phyloP scores from a whole-genome alignment of 2,888 invertebrate species.

The Lagria hirta region DNA sequence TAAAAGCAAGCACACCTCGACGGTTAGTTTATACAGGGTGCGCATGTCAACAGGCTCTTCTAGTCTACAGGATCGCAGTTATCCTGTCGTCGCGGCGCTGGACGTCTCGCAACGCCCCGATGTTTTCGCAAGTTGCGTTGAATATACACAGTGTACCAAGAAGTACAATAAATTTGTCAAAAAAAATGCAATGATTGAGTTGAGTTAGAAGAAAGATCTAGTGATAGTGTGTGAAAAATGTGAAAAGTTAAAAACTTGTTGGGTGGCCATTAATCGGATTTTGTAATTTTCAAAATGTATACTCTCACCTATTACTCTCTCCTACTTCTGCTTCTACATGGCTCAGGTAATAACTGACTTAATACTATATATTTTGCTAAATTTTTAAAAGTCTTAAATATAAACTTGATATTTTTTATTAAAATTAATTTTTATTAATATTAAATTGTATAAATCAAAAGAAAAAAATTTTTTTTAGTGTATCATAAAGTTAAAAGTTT shows the following conservation, averaged over 20 bases:
- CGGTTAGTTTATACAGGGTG: slow-evolving; percentile 32
- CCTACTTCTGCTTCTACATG: slow-evolving; percentile 30
- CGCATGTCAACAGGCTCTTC: slow-evolving; percentile 36
- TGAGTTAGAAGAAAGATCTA: slow-evolving; percentile 1
- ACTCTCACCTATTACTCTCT: slow-evolving; percentile 30
- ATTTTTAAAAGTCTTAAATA: too few relatives aligned
- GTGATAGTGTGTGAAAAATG: slow-evolving; percentile 28
- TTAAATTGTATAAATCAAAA: too few relatives aligned
- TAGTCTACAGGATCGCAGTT: slow-evolving; percentile 36
- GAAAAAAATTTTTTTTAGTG: too few relatives aligned
- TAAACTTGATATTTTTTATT: too few relatives aligned
- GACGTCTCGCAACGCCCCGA: slow-evolving; percentile 31
- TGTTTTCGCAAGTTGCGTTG: slow-evolving; percentile 7
- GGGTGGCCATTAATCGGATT: slow-evolving; percentile 13
- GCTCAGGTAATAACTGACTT: slow-evolving; percentile 38
- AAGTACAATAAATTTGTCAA: slow-evolving; percentile 1
- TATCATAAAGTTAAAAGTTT: too few relatives aligned
- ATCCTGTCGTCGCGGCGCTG: slow-evolving; percentile 36
- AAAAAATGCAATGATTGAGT: slow-evolving; percentile 1
- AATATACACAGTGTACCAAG: slow-evolving; percentile 16
- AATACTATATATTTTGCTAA: too few relatives aligned
- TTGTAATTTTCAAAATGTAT: slow-evolving; percentile 32
- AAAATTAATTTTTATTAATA: too few relatives aligned
- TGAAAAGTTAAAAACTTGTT: slow-evolving; percentile 24
- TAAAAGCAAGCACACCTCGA: slow-evolving; percentile 25